These are phyloP conservation scores for Ammospiza nelsoni DNA, from an alignment of 2,113 vertebrate species.

Conservation along the genomic window DNA sequence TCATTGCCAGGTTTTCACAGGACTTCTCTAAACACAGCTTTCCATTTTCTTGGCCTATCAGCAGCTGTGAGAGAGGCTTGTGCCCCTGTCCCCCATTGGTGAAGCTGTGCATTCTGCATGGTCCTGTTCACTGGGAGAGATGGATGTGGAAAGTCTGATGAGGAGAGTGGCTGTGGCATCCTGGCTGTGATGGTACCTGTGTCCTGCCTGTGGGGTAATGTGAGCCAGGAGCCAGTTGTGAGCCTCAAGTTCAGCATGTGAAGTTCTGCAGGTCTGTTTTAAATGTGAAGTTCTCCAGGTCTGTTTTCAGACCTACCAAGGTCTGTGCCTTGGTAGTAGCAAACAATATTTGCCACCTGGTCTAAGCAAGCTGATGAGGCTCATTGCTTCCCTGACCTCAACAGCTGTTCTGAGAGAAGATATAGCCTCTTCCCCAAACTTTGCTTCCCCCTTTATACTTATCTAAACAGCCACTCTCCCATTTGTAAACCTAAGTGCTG, in stretches of 20 bases:
- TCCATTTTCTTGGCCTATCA: background rate
- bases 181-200: background rate
- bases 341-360: background rate
- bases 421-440: background rate
- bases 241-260: rapidly evolving
- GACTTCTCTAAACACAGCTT: background rate
- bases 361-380: background rate
- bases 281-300: background rate
- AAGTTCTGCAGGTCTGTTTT: background rate
- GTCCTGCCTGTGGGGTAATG: background rate
- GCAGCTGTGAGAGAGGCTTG: background rate
- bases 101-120: rapidly evolving
- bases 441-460: background rate
- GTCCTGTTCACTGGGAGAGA: background rate
- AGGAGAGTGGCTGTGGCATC: background rate
- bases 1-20: background rate
- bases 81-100: background rate
- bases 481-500: background rate
- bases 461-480: background rate
- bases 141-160: background rate
- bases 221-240: background rate
- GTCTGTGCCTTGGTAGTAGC: background rate
- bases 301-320: no score
- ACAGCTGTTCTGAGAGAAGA: background rate
- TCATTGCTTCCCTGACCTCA: background rate